Base-by-base conservation (phyloP, 2,888 invertebrate genomes). In the Capitulum mitella region DNA sequence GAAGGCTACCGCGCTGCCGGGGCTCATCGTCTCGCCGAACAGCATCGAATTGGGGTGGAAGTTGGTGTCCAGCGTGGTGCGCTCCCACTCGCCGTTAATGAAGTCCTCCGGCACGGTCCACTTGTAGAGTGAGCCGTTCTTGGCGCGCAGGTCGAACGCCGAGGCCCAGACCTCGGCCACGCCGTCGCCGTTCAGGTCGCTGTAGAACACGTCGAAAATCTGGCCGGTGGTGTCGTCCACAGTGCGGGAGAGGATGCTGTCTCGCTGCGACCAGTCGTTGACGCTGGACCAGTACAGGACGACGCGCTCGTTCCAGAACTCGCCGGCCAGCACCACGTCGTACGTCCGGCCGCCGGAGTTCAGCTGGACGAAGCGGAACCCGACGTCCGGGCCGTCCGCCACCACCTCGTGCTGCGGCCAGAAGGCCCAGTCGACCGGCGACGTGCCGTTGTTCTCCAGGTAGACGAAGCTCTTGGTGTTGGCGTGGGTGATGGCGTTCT, bases 101-200 rank as follows among this genome's bases (percentile, higher is more conserved):
- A 83, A 82, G 78, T 83, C 83, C 0, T 82, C 82, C 1, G 84
- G 84, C 77, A 83, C 80, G 46, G 82, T 80, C 79, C 83, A 84
- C 16, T 81, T 82, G 79, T 81, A 83, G 34, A 83, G 83, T 40
- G 81, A 81, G 0, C 84, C 84, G 16, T 77, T 76, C 10, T 79
- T 76, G 1, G 80, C 78, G 40, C 82, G 81, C 70, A 70, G 80
- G 12, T 82, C 81, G 80, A 82, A 83, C 16, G 82, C 83, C 0
- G 83, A 82, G 8, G 83, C 82, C 51, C 84, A 32, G 26, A 84
- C 81, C 51, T 84, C 84, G 37, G 82, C n/a, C 54, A 78, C 80
- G 8, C 84, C 83, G 77, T 84, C 84, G 22, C 79, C 48, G 81
- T 84, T 84, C 74, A 84, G 82, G 78, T 84, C 84, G 74, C 82